phyloP scores from a whole-genome alignment of 2,888 invertebrate genomes.

The Carabus problematicus region DNA sequence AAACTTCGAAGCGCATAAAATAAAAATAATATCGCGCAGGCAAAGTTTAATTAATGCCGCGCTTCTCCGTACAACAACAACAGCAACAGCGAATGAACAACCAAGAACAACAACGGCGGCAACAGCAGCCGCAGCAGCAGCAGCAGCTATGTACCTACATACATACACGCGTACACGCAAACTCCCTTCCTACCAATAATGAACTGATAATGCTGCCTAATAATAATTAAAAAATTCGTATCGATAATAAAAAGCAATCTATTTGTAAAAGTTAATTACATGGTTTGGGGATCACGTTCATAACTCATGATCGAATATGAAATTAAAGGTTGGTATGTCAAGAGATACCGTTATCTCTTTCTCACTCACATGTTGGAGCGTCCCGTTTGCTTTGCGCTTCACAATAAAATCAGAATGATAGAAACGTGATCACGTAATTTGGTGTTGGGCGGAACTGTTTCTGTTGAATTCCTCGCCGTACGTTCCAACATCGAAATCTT shows the following conservation, averaged over 20 bases:
- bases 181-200: conserved; percentile 25
- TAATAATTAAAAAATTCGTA: conserved; percentile 46
- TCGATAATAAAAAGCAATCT: conserved; percentile 52
- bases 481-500: conserved; percentile 4
- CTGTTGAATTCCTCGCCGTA: conserved; percentile 29
- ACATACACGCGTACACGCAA: neutral
- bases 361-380: conserved; percentile 8
- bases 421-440: conserved; percentile 57
- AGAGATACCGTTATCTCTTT: conserved; percentile 14
- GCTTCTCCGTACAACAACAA: neutral
- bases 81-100: too few relatives aligned
- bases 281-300: conserved; percentile 46
- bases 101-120: too few relatives aligned
- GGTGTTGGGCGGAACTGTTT: conserved; percentile 50
- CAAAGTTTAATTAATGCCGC: conserved; percentile 42
- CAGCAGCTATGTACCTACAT: conserved; percentile 1
- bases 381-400: conserved; percentile 11
- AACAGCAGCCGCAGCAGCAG: neutral
- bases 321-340: conserved; percentile 39
- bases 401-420: conserved; percentile 57
- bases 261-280: conserved; percentile 53
- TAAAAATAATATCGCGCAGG: conserved; percentile 42
- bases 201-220: conserved; percentile 42
- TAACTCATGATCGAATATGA: conserved; percentile 42
- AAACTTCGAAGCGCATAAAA: conserved; percentile 39